These are phyloP conservation scores for Macroramphosus scolopax DNA, from an alignment of 2,797 vertebrate species.

Conservation along the genomic window DNA sequence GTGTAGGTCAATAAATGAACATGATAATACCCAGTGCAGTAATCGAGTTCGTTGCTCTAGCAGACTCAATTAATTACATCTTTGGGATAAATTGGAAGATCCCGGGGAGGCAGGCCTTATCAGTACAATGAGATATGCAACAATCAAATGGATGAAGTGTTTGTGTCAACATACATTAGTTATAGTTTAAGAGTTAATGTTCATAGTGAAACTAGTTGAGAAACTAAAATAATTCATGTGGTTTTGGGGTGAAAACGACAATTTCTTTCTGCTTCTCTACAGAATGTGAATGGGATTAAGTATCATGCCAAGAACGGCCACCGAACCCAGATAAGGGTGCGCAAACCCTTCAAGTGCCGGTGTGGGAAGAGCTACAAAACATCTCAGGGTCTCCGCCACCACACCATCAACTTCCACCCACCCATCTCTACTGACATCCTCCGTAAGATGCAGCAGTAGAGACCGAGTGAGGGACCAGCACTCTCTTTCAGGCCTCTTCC, in stretches of 20 bases:
- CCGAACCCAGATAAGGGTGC: slow-evolving; percentile 95
- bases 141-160: neutral
- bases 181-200: too few relatives aligned
- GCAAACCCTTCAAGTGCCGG: slow-evolving; percentile 98
- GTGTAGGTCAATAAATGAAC: too few relatives aligned
- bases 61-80: too few relatives aligned
- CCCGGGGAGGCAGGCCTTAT: too few relatives aligned
- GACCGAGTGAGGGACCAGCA: slow-evolving; percentile 73
- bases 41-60: too few relatives aligned
- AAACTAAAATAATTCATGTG: too few relatives aligned
- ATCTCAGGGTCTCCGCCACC: slow-evolving; percentile 98
- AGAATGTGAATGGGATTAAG: slow-evolving; percentile 99
- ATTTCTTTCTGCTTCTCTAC: slow-evolving; percentile 26
- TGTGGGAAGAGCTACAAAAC: slow-evolving; percentile 99
- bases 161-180: too few relatives aligned
- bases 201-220: too few relatives aligned
- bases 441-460: slow-evolving; percentile 96
- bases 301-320: slow-evolving; percentile 99
- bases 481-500: slow-evolving; percentile 43
- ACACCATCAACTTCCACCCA: slow-evolving; percentile 98
- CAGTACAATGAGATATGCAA: neutral
- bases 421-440: slow-evolving; percentile 92
- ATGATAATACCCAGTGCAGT: too few relatives aligned
- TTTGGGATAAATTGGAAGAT: too few relatives aligned
- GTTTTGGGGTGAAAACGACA: too few relatives aligned